Evolutionary conservation across 2,113 vertebrate genomes (phyloP).

Genomic region (Uria lomvia): DNA sequence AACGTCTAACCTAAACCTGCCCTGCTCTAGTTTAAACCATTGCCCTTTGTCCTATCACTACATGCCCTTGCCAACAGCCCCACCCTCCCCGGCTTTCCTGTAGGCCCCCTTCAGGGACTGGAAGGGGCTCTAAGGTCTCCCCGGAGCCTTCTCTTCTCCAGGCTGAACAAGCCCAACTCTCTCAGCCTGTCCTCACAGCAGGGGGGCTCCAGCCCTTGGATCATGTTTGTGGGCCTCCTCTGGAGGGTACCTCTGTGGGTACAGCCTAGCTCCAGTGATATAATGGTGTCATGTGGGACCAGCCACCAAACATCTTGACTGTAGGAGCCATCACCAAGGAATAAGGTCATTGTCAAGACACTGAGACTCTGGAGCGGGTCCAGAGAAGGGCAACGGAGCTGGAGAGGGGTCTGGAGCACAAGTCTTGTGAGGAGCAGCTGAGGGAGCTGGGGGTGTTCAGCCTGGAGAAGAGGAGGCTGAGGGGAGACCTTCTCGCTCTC

Average conservation of each 20-base stretch:
- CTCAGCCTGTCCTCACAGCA: no score
- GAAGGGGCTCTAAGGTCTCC: no score
- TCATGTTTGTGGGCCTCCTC: no score
- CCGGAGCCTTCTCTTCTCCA: no score
- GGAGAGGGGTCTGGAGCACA: not conserved
- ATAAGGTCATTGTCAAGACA: not conserved
- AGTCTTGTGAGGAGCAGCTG: not conserved
- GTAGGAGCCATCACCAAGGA: not conserved
- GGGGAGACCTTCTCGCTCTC: not conserved
- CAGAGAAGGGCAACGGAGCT: not conserved
- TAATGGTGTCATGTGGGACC: not conserved
- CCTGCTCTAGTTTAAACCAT: no score
- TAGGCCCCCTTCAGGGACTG: no score
- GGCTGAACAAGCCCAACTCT: no score
- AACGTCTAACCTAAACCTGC: no score
- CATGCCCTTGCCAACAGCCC: no score
- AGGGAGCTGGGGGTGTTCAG: not conserved
- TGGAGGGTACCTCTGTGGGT: not conserved
- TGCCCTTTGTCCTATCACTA: no score
- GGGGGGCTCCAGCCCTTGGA: no score
- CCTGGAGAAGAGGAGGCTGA: not conserved
- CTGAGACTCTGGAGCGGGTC: not conserved
- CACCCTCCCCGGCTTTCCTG: no score
- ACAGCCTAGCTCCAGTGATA: not conserved
- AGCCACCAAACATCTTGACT: not conserved